Evolutionary conservation across 2,797 vertebrate genomes (phyloP).

Genomic region (Sebastes reedi): DNA sequence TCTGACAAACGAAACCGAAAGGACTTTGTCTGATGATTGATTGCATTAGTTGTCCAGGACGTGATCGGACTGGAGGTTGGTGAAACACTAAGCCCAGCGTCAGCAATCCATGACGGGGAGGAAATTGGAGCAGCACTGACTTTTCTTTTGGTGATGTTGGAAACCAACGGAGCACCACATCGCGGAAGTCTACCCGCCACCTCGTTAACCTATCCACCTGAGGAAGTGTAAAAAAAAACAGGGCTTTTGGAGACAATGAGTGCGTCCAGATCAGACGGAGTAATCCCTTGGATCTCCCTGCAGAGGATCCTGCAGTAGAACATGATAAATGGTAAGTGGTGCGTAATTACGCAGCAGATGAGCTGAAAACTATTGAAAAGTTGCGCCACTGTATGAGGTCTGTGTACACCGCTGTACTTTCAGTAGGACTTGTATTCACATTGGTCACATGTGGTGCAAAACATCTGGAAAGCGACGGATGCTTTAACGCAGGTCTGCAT

Average conservation of each 20-base stretch:
- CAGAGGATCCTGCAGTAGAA: constrained; percentile 68
- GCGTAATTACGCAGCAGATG: constrained; percentile 27
- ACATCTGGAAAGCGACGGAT: not conserved
- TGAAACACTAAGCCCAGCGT: constrained; percentile 70
- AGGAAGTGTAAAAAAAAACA: constrained; percentile 14
- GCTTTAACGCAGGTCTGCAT: not conserved
- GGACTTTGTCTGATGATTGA: constrained; percentile 65
- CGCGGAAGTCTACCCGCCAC: constrained; percentile 38
- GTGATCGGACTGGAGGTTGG: constrained; percentile 73
- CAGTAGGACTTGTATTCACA: not conserved
- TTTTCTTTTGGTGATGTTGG: constrained; percentile 56
- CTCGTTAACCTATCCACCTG: constrained; percentile 14
- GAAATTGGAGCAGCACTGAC: constrained; percentile 62
- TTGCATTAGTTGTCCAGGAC: constrained; percentile 68
- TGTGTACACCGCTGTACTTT: not conserved
- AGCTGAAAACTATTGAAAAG: not conserved
- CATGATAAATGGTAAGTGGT: constrained; percentile 83
- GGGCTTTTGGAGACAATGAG: constrained; percentile 37
- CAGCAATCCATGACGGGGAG: constrained; percentile 71
- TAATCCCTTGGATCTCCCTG: constrained; percentile 51
- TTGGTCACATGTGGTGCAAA: not conserved
- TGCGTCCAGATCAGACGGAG: constrained; percentile 27
- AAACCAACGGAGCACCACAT: constrained; percentile 45
- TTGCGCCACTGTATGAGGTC: not conserved
- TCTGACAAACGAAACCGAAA: constrained; percentile 72